These are phyloP conservation scores for Thinocorus orbignyianus DNA, from an alignment of 2,113 vertebrate species.

Conservation along the genomic window DNA sequence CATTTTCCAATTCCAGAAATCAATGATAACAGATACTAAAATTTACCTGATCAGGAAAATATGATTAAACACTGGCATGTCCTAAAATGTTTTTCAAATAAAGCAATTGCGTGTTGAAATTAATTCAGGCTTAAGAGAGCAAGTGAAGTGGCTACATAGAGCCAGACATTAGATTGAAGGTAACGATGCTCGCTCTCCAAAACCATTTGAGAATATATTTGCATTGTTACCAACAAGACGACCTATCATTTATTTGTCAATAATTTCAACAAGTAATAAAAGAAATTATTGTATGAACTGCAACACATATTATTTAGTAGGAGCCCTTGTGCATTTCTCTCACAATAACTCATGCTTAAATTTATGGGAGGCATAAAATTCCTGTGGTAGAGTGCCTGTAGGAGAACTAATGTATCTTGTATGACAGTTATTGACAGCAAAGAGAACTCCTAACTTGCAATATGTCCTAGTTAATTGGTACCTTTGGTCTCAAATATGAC, in stretches of 20 bases:
- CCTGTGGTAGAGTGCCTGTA: not conserved
- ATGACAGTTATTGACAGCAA: slow-evolving; percentile 47
- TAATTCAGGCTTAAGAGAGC: not conserved
- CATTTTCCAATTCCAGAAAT: not conserved
- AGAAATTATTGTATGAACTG: not conserved
- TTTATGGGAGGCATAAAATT: slow-evolving; percentile 18
- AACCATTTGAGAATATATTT: not conserved
- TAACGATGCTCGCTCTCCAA: not conserved
- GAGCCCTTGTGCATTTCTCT: not conserved
- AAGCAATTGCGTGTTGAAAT: not conserved
- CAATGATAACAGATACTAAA: not conserved
- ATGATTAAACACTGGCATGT: not conserved
- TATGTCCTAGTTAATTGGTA: slow-evolving; percentile 43
- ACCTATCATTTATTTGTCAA: slow-evolving; percentile 33
- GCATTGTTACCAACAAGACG: not conserved
- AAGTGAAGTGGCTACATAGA: not conserved
- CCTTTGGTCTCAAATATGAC: slow-evolving; percentile 27
- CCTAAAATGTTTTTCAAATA: not conserved
- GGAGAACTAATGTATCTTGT: slow-evolving; percentile 36
- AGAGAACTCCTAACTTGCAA: slow-evolving; percentile 19
- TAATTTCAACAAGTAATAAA: slow-evolving; percentile 10
- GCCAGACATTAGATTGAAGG: not conserved
- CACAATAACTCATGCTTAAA: slow-evolving; percentile 18
- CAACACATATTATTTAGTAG: not conserved
- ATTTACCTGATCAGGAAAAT: not conserved